Evolutionary conservation across 2,113 vertebrate species (phyloP).

Genomic region (Solenodon paradoxus): DNA sequence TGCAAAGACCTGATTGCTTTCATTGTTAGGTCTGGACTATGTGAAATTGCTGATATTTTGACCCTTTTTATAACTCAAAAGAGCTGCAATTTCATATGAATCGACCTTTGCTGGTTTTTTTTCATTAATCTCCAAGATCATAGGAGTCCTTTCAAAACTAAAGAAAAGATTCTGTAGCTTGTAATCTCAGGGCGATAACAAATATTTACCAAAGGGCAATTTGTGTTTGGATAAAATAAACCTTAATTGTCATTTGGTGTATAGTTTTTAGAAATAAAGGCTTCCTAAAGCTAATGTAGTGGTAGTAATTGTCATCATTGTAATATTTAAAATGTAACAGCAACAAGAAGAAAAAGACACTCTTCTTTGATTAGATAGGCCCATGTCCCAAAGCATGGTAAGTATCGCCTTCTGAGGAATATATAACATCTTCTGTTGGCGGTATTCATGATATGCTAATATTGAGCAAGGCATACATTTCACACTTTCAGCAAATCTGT

Average conservation of each 20-base stretch:
- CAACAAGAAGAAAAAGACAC: neutral
- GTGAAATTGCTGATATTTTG: neutral
- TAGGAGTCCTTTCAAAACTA: slow-evolving; percentile 24
- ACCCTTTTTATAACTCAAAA: neutral
- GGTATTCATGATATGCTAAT: neutral
- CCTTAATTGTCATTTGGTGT: neutral
- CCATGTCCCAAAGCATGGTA: neutral
- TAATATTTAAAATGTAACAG: neutral
- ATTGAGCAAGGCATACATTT: neutral
- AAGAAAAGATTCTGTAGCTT: slow-evolving; percentile 5
- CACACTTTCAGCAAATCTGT: neutral
- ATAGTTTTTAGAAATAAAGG: slow-evolving; percentile 35
- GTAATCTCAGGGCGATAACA: neutral
- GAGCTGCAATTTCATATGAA: neutral
- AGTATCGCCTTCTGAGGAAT: neutral
- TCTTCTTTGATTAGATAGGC: neutral
- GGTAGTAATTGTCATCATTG: neutral
- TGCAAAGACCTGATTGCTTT: neutral
- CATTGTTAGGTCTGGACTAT: neutral
- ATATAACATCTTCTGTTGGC: neutral
- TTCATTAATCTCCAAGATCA: neutral
- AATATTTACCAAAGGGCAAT: slow-evolving; percentile 39
- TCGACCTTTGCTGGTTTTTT: neutral
- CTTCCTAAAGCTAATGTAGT: neutral
- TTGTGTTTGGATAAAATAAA: slow-evolving; percentile 12